Conservation (phyloP, 1,140 invertebrate species). For the Halesus radiatus region DNA sequence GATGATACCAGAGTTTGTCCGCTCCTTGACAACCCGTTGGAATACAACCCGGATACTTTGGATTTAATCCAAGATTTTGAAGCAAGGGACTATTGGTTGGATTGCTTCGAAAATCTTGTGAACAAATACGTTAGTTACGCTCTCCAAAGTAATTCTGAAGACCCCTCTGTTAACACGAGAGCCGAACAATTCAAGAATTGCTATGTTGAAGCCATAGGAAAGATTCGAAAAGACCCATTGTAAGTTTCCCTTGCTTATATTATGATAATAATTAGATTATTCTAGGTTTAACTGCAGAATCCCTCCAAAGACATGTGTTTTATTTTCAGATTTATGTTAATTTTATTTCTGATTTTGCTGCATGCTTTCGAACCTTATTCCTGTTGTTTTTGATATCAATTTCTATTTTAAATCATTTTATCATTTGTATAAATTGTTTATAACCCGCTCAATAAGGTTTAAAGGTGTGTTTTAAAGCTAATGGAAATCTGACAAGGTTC, state of each 20-base stretch:
- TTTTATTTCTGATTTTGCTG: too few species aligned
- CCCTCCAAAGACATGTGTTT: too few species aligned
- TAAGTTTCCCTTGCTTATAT: conserved; percentile 68
- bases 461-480: too few species aligned
- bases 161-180: conserved; percentile 81
- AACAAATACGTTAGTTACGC: conserved; percentile 83
- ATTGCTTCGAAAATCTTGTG: conserved; percentile 88
- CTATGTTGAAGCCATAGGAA: conserved; percentile 85
- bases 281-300: too few species aligned
- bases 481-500: too few species aligned
- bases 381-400: too few species aligned
- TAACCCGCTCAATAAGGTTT: too few species aligned
- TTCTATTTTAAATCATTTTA: too few species aligned
- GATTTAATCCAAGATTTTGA: conserved; percentile 88
- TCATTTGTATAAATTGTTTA: too few species aligned
- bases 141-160: conserved; percentile 81
- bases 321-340: too few species aligned
- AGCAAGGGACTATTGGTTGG: conserved; percentile 93
- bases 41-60: conserved; percentile 90
- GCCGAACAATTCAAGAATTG: conserved; percentile 88
- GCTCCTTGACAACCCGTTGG: conserved; percentile 64
- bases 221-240: conserved; percentile 85
- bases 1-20: conserved; percentile 61
- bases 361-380: too few species aligned
- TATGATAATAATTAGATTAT: too few species aligned